phyloP scores from a whole-genome alignment of 2,113 vertebrate genomes.

The Psittacula cyanocephala region DNA sequence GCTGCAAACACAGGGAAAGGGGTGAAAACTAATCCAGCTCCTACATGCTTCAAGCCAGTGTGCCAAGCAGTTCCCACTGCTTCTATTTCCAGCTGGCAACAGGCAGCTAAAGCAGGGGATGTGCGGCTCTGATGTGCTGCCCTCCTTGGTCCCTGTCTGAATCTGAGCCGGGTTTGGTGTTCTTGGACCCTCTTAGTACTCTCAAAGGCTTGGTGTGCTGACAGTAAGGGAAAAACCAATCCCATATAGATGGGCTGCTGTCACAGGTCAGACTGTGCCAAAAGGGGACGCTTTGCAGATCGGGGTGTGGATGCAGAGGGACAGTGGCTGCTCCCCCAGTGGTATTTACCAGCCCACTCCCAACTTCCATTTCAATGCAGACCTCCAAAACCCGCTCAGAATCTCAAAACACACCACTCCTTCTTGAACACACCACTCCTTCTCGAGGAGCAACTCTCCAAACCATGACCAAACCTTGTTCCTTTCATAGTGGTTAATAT shows the following conservation, averaged over 20 bases:
- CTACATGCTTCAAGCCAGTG: background rate
- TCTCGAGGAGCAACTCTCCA: background rate
- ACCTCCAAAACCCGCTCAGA: background rate
- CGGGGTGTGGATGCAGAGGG: accelerated
- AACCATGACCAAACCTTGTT: background rate
- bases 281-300: background rate
- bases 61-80: background rate
- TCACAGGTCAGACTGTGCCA: background rate
- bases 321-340: background rate
- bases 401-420: background rate
- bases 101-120: background rate
- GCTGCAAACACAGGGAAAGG: background rate
- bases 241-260: background rate
- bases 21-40: background rate
- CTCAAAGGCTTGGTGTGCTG: background rate
- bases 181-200: background rate
- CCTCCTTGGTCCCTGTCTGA: background rate
- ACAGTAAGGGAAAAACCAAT: background rate
- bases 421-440: background rate
- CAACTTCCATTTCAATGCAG: background rate
- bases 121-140: accelerated
- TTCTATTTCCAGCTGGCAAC: background rate
- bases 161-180: background rate
- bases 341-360: background rate
- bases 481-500: background rate